Percentiles rank a stretch among this genome's conserved stretches.
phyloP scores from a whole-genome alignment of 2,888 invertebrate genomes.

The Troides helena region DNA sequence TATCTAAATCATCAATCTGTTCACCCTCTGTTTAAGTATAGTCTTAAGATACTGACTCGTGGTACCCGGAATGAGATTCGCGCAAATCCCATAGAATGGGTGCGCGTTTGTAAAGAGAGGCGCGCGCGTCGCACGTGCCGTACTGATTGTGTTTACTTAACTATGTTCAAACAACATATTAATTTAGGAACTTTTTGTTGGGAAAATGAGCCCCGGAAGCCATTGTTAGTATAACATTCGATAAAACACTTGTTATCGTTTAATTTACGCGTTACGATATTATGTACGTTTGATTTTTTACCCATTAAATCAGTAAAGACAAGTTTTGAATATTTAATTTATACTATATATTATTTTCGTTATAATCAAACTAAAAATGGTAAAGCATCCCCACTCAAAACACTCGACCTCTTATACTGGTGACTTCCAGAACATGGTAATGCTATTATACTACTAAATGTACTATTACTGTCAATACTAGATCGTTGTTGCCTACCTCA shows the following conservation, averaged over 20 bases:
- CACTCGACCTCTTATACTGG: too few species aligned
- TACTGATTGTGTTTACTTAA: slow-evolving; percentile 76
- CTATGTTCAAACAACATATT: slow-evolving; percentile 79
- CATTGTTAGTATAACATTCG: slow-evolving; percentile 35
- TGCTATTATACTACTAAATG: too few species aligned
- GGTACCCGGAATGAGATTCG: slow-evolving; percentile 66
- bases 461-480: too few species aligned
- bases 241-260: slow-evolving; percentile 24
- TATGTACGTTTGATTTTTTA: not conserved
- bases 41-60: slow-evolving; percentile 73
- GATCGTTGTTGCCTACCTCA: too few species aligned
- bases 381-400: too few species aligned
- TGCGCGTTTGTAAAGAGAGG: slow-evolving; percentile 55
- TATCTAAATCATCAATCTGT: slow-evolving; percentile 74
- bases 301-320: too few species aligned
- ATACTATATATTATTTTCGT: too few species aligned
- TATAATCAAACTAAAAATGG: too few species aligned
- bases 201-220: slow-evolving; percentile 69
- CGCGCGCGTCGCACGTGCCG: slow-evolving; percentile 69
- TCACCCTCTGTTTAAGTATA: slow-evolving; percentile 71
- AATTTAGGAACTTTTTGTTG: slow-evolving; percentile 72
- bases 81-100: slow-evolving; percentile 67
- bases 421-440: too few species aligned
- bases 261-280: not conserved
- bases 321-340: too few species aligned